Evolutionary conservation across 2,113 vertebrate species (phyloP).

Genomic region (Micronisus gabar): DNA sequence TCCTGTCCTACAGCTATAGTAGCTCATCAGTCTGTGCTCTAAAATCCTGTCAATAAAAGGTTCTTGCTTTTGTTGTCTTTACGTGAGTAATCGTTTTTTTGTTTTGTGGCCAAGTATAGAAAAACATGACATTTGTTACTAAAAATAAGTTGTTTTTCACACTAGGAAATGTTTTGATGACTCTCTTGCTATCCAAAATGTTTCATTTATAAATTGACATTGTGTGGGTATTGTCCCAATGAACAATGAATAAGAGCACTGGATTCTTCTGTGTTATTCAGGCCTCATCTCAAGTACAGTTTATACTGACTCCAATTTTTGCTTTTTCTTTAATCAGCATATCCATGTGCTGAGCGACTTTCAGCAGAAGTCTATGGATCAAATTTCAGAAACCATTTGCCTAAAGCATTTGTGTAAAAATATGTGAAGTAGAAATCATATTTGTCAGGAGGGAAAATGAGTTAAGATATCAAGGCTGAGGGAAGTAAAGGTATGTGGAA

Average conservation of each 20-base stretch:
- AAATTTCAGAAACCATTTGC: background rate
- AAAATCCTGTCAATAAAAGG: background rate
- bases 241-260: background rate
- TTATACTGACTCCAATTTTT: background rate
- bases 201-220: background rate
- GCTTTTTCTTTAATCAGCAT: background rate
- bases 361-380: background rate
- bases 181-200: background rate
- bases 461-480: background rate
- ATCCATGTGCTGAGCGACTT: background rate
- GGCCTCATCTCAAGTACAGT: background rate
- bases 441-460: background rate
- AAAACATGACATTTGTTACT: background rate
- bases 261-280: background rate
- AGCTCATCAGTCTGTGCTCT: background rate
- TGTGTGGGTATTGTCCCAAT: background rate
- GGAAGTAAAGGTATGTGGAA: background rate
- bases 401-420: background rate
- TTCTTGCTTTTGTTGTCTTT: background rate
- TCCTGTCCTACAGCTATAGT: accelerated
- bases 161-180: background rate
- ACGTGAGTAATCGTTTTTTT: background rate
- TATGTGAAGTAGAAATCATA: background rate
- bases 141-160: background rate
- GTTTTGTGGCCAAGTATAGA: background rate